Base-by-base conservation (phyloP, 2,113 vertebrate species). In the Alligator mississippiensis region DNA sequence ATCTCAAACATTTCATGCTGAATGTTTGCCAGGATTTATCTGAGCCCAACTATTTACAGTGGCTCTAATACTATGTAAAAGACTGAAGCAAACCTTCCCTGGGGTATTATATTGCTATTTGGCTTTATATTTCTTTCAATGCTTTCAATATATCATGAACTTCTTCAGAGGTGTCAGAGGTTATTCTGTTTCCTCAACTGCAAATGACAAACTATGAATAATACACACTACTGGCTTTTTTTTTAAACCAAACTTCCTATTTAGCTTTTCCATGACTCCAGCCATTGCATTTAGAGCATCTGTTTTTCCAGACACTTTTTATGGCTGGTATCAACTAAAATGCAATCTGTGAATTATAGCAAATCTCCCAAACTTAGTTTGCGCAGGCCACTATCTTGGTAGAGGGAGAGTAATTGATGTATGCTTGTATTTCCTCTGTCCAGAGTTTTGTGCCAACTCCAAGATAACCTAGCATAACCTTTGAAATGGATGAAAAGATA, bases 21-120 rank as follows among this genome's bases (percentile, higher is more conserved):
- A 96, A 96, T 97, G 93, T 98, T 98, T 97, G 96, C 92, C 85
- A 86, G 95, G 95, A 92, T 96, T 97, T 96, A 85, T 97, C 92
- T 96, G 84, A 91, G 92, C 89, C 83, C 94, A 96, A 92, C 91
- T 97, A 95, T 97, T 98, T 98, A 92, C 93, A 93, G 90, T 91
- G 28, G 27, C 84, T 96, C 87, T 95, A 96, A 96, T 93, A 66
- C 87, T 96, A 95, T 93, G 88, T 96, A 97, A 97, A 97, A 97
- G 64, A 84, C 57, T 77, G 55, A 66, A 96, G 94, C 84, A 22
- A 95, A 78, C 78, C 68, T 94, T 79, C 90, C 84, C 83, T 81
- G 27, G 79, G 85, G 88, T 72, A n/a, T 97, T 96, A 89, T 92
- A 92, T 94, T 96, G 97, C 87, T 97, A 94, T 98, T 98, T 97